phyloP scores from a whole-genome alignment of 2,113 vertebrate genomes.

The Eublepharis macularius region DNA sequence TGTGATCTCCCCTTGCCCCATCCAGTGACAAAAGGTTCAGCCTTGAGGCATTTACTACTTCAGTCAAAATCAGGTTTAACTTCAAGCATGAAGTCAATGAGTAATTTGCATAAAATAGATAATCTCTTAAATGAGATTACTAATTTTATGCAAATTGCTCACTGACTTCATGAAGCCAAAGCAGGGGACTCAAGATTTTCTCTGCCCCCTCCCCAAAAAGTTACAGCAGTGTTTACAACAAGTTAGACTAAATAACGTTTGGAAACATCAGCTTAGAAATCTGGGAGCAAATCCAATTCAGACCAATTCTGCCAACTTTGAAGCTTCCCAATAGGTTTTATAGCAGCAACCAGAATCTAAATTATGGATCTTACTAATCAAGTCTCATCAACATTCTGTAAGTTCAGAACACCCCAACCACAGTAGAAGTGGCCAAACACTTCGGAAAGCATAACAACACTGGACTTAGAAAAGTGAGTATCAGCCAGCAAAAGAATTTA shows the following conservation, averaged over 20 bases:
- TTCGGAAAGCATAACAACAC: not conserved
- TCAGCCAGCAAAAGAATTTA: not conserved
- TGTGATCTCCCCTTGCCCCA: not conserved
- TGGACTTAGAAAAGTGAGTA: not conserved
- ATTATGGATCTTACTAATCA: conserved; percentile 20
- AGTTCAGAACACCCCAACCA: not conserved
- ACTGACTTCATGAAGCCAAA: not conserved
- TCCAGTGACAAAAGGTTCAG: not conserved
- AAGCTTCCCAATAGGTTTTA: not conserved
- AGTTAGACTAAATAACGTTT: conserved; percentile 1
- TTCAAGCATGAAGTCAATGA: not conserved
- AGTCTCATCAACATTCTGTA: not conserved
- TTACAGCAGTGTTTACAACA: not conserved
- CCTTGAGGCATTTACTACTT: not conserved
- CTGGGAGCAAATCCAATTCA: not conserved
- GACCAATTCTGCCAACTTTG: not conserved
- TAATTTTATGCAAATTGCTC: too few relatives aligned
- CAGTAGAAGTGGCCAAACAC: not conserved
- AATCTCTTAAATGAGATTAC: not conserved
- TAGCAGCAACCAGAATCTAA: conserved; percentile 4
- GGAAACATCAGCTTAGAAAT: not conserved
- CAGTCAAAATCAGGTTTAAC: not conserved
- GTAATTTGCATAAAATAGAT: not conserved
- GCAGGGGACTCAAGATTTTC: too few relatives aligned
- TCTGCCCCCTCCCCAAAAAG: not conserved